phyloP scores from a whole-genome alignment of 2,888 invertebrate species.

The Salpingus planirostris region DNA sequence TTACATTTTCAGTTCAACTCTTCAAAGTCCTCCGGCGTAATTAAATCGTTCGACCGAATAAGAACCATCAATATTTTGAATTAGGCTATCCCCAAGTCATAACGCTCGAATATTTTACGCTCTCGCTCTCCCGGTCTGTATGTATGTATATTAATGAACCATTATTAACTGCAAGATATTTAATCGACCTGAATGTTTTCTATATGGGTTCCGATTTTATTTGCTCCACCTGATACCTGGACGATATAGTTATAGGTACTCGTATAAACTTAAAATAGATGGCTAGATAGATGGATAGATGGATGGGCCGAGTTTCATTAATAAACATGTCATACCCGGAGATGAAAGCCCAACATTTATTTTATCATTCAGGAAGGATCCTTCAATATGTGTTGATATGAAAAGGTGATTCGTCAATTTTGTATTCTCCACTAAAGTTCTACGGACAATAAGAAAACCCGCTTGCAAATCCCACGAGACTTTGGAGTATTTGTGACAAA shows the following conservation, averaged over 20 bases:
- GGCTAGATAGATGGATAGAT: too few relatives aligned
- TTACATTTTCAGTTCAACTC: slow-evolving; percentile 30
- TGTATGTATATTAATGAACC: slow-evolving; percentile 15
- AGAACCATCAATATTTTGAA: slow-evolving; percentile 24
- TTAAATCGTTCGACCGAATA: slow-evolving; percentile 29
- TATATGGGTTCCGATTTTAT: too few relatives aligned
- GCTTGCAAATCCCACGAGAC: slow-evolving; percentile 21
- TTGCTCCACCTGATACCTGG: too few relatives aligned
- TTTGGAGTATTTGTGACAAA: slow-evolving; percentile 28
- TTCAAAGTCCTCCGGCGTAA: slow-evolving; percentile 26
- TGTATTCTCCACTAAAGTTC: slow-evolving; percentile 23
- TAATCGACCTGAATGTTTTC: too few relatives aligned
- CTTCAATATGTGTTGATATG: slow-evolving; percentile 15
- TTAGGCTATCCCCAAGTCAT: slow-evolving; percentile 21
- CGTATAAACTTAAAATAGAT: too few relatives aligned
- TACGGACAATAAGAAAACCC: slow-evolving; percentile 22
- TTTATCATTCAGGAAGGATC: slow-evolving; percentile 7
- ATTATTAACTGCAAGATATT: too few relatives aligned
- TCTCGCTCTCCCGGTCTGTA: too few relatives aligned
- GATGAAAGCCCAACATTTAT: too few relatives aligned
- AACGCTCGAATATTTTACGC: slow-evolving; percentile 19
- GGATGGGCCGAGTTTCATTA: too few relatives aligned
- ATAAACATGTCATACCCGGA: too few relatives aligned
- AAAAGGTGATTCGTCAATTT: slow-evolving; percentile 31
- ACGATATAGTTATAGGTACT: too few relatives aligned